phyloP scores from a whole-genome alignment of 2,797 vertebrate species.

The Manis crassicaudata region DNA sequence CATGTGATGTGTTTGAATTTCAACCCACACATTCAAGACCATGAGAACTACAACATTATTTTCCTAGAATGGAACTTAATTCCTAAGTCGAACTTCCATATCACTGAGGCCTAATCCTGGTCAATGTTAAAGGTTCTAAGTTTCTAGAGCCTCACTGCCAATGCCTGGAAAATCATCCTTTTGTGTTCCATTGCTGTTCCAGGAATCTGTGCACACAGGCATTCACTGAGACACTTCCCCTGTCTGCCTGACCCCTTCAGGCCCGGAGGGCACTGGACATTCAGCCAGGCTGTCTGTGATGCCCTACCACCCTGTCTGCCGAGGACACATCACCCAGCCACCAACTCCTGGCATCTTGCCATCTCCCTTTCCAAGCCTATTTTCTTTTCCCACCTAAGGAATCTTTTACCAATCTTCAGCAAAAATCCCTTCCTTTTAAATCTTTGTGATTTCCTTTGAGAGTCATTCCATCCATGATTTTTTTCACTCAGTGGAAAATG shows the following conservation, averaged over 20 bases:
- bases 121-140: not conserved
- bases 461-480: not conserved
- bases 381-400: not conserved
- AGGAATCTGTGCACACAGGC: not conserved
- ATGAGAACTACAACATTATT: not conserved
- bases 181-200: not conserved
- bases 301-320: not conserved
- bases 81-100: not conserved
- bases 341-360: not conserved
- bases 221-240: not conserved
- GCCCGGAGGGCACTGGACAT: not conserved
- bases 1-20: not conserved
- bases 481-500: not conserved
- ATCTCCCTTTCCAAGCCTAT: not conserved
- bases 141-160: not conserved
- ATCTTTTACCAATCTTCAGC: not conserved
- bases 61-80: not conserved
- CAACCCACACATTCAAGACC: not conserved
- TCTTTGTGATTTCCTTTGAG: not conserved
- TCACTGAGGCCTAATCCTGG: not conserved
- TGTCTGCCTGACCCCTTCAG: not conserved
- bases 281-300: fast-evolving
- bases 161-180: not conserved
- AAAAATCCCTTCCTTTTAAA: constrained; percentile 16
- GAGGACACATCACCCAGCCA: not conserved